Conservation (phyloP, 2,113 vertebrate genomes). For the Thamnaconus septentrionalis region DNA sequence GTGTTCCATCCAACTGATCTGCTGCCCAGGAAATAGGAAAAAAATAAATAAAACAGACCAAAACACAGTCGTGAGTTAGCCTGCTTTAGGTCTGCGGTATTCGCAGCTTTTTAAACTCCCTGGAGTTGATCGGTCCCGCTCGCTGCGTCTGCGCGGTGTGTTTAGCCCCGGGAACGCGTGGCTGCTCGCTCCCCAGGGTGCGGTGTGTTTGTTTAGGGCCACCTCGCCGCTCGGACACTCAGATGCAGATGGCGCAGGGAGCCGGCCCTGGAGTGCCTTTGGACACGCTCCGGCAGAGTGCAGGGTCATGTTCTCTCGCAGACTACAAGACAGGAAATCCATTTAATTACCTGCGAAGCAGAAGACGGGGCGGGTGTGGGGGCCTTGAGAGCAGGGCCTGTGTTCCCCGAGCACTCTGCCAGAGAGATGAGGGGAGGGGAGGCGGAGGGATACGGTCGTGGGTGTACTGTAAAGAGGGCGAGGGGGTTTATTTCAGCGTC, state of each 20-base stretch:
- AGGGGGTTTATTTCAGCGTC: constrained; percentile 10
- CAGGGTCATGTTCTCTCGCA: constrained; percentile 91
- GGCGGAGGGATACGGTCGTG: constrained; percentile 7
- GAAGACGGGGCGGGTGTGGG: constrained; percentile 84
- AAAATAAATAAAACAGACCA: no score
- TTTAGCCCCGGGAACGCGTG: constrained; percentile 53
- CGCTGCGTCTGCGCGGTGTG: constrained; percentile 56
- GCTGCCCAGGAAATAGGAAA: no score
- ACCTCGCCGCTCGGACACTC: constrained; percentile 70
- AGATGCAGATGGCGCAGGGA: constrained; percentile 81
- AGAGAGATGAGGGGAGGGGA: constrained; percentile 29
- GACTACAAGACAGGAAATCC: constrained; percentile 99
- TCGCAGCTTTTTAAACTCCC: constrained; percentile 51
- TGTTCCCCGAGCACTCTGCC: constrained; percentile 87
- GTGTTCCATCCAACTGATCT: no score
- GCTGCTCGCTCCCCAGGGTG: constrained; percentile 64
- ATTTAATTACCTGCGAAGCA: constrained; percentile 99
- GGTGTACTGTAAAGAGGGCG: constrained; percentile 36
- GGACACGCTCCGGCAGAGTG: constrained; percentile 84
- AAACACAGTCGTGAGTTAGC: no score
- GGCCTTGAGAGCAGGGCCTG: constrained; percentile 89
- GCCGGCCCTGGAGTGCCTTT: constrained; percentile 86
- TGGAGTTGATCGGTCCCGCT: constrained; percentile 56
- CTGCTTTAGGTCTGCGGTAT: constrained; percentile 21
- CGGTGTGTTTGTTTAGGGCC: constrained; percentile 77